These are phyloP conservation scores for Parauchenoglanis punctatus DNA, from an alignment of 2,797 vertebrate species.

Conservation along the genomic window DNA sequence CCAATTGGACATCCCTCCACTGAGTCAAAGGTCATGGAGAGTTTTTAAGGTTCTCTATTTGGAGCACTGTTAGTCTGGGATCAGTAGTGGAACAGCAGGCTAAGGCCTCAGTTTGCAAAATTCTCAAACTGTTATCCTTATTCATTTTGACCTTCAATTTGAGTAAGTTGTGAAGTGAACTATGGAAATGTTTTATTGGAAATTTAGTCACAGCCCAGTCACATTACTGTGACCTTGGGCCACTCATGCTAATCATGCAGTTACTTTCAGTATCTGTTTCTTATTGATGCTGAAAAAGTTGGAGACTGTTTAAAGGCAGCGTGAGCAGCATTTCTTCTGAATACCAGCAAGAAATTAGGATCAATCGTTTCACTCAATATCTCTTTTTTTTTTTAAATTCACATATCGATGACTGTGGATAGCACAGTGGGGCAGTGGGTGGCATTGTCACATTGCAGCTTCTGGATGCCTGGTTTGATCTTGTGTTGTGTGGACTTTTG, in stretches of 20 bases:
- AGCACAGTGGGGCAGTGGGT: background rate
- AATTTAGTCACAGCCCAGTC: constrained; percentile 61
- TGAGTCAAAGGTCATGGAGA: constrained; percentile 24
- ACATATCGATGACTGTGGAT: background rate
- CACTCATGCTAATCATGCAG: constrained; percentile 1
- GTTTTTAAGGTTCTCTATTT: constrained; percentile 6
- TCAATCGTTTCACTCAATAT: background rate
- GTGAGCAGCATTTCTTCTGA: constrained; percentile 61
- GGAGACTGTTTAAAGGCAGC: constrained; percentile 65
- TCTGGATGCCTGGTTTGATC: background rate
- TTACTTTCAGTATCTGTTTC: background rate
- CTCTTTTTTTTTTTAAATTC: background rate
- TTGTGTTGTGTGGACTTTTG: background rate
- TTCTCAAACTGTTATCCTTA: constrained; percentile 24
- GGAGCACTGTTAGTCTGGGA: constrained; percentile 2
- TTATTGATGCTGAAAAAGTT: constrained; percentile 47
- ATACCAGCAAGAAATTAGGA: background rate
- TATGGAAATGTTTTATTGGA: constrained; percentile 41
- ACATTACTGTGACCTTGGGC: constrained; percentile 43
- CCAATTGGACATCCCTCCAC: background rate
- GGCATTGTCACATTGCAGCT: background rate
- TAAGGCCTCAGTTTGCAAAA: constrained; percentile 17
- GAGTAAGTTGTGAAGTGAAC: background rate
- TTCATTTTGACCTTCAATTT: constrained; percentile 11
- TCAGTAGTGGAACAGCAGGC: constrained; percentile 19